Conservation (phyloP, 2,113 vertebrate species). For the Anoura caudifer region DNA sequence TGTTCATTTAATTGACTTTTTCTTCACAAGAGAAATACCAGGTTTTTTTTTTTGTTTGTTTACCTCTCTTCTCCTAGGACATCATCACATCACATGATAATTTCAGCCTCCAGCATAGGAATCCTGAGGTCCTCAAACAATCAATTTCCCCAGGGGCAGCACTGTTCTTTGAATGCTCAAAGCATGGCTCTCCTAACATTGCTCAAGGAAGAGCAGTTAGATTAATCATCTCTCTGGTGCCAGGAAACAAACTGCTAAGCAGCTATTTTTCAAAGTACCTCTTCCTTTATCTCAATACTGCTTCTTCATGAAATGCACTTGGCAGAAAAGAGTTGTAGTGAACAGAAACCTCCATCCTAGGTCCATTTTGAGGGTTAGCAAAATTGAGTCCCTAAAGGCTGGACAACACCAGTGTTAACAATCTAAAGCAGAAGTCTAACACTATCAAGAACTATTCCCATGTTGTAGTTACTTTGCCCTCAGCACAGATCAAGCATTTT, state of each 20-base stretch:
- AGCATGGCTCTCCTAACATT: conserved; percentile 23
- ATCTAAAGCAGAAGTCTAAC: not conserved
- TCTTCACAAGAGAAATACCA: not conserved
- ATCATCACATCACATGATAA: not conserved
- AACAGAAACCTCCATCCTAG: not conserved
- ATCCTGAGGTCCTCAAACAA: not conserved
- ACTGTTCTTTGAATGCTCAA: conserved; percentile 18
- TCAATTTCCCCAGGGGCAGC: not conserved
- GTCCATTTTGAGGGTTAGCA: not conserved
- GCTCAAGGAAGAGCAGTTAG: conserved; percentile 65
- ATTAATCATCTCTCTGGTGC: conserved; percentile 63
- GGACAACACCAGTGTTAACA: not conserved
- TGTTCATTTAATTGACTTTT: conserved; percentile 34
- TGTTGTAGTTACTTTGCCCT: not conserved
- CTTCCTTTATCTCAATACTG: conserved; percentile 11
- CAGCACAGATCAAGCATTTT: not conserved
- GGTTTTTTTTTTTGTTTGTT: not conserved
- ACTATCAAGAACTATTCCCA: not conserved
- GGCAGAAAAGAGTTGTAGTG: not conserved
- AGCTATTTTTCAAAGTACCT: conserved; percentile 56
- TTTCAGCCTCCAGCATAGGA: not conserved
- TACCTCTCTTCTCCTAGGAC: not conserved
- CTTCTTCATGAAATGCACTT: not conserved
- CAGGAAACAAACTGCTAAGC: conserved; percentile 60
- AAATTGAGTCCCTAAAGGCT: not conserved